Evolutionary conservation across 2,113 vertebrate species (phyloP).

Genomic region (Myotis yumanensis): DNA sequence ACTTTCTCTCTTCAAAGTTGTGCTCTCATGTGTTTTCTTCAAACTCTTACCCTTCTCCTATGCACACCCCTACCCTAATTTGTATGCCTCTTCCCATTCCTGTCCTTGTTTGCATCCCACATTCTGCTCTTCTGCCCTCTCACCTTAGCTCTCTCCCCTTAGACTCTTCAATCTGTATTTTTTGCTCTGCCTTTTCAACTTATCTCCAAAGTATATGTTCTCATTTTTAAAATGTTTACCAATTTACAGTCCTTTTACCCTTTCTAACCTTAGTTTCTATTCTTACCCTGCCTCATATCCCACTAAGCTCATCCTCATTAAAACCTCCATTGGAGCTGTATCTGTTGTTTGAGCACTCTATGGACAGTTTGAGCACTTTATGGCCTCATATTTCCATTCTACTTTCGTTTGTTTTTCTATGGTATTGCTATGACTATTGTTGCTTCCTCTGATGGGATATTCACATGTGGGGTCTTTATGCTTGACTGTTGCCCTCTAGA

Average conservation of each 20-base stretch:
- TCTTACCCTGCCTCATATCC: too few relatives aligned
- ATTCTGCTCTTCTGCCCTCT: background rate
- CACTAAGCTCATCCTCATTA: background rate
- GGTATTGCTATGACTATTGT: background rate
- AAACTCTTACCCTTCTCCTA: background rate
- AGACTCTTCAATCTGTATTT: background rate
- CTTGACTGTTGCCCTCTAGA: background rate
- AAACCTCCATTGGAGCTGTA: fast-evolving
- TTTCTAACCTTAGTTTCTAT: background rate
- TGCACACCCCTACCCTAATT: background rate
- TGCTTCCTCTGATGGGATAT: background rate
- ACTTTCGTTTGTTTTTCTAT: background rate
- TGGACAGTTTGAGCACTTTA: too few relatives aligned
- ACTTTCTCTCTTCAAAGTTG: background rate
- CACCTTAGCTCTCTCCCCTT: background rate
- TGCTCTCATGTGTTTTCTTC: background rate
- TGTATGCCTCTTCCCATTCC: background rate
- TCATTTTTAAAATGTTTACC: background rate
- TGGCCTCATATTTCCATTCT: background rate
- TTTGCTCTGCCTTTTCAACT: background rate
- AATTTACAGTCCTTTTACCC: background rate
- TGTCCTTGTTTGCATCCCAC: background rate
- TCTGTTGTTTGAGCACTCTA: too few relatives aligned
- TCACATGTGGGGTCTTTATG: background rate
- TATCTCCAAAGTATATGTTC: background rate